Conservation (phyloP, 2,113 vertebrate genomes). For the Alouatta palliata region DNA sequence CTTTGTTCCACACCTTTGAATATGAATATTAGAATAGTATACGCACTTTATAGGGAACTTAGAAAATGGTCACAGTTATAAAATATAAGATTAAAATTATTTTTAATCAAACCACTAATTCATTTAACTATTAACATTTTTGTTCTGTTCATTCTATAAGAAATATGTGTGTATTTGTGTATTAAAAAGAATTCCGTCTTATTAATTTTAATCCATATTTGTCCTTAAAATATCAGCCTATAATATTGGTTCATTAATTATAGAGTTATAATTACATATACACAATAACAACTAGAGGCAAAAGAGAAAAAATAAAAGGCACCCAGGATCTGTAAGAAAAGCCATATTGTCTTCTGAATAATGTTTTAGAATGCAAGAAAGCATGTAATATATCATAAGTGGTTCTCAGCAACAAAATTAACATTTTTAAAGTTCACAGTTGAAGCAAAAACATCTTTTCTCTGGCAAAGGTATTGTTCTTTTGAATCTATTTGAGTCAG, state of each 20-base stretch:
- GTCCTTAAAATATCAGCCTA: neutral
- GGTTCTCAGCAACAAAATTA: neutral
- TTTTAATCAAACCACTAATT: neutral
- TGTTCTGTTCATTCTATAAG: neutral
- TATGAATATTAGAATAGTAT: neutral
- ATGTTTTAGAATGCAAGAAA: neutral
- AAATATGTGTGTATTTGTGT: neutral
- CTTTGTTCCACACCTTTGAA: neutral
- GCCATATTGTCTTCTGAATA: neutral
- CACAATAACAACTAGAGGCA: neutral
- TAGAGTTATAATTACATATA: neutral
- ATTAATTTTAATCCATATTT: neutral
- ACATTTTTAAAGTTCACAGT: slow-evolving; percentile 12
- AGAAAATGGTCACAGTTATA: slow-evolving; percentile 33
- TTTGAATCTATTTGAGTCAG: neutral
- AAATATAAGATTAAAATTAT: neutral
- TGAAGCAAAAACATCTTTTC: neutral
- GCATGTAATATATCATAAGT: neutral
- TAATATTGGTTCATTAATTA: neutral
- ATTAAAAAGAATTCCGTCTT: slow-evolving; percentile 1
- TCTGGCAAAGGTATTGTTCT: neutral
- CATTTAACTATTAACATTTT: slow-evolving; percentile 14
- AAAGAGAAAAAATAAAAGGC: neutral
- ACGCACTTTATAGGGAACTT: neutral
- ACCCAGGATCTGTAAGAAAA: neutral